Conservation (phyloP, 2,888 invertebrate species). For the Lagria hirta region DNA sequence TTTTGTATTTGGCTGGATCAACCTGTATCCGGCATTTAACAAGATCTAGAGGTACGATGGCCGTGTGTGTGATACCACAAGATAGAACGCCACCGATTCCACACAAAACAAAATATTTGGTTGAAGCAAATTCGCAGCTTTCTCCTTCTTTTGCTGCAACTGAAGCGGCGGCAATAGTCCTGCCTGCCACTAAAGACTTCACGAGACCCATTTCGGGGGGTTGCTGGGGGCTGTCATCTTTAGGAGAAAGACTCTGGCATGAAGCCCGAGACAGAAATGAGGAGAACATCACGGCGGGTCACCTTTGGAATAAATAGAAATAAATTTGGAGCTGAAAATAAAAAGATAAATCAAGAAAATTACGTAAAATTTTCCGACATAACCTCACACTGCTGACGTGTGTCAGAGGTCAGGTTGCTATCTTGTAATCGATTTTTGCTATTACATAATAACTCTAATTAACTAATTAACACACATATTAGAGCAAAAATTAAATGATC, state of each 20-base stretch:
- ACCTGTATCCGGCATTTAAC: constrained; percentile 96
- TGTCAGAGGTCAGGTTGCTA: constrained; percentile 9
- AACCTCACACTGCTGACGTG: constrained; percentile 16
- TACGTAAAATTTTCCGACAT: constrained; percentile 23
- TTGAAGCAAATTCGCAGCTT: constrained; percentile 85
- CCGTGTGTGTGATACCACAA: constrained; percentile 89
- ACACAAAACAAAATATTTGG: constrained; percentile 88
- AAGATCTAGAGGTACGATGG: constrained; percentile 93
- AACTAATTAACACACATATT: too few relatives aligned
- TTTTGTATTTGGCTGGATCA: constrained; percentile 92
- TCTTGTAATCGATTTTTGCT: constrained; percentile 7
- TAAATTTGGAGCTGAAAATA: too few relatives aligned
- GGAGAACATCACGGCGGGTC: constrained; percentile 35
- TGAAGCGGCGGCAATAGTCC: constrained; percentile 46
- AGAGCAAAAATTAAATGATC: too few relatives aligned
- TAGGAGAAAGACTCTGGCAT: constrained; percentile 34
- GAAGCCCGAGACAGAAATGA: constrained; percentile 41
- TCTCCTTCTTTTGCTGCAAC: constrained; percentile 41
- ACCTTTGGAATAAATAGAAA: constrained; percentile 7
- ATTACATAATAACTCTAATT: constrained; percentile 21
- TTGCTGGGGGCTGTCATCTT: constrained; percentile 28
- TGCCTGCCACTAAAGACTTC: constrained; percentile 47
- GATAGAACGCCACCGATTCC: constrained; percentile 77
- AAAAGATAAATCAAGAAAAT: constrained; percentile 14
- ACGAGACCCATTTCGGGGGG: constrained; percentile 39